Evolutionary conservation across 2,797 vertebrate species (phyloP), one percentile per base, ranked within the genome.

Genomic region (Zenarchopterus dispar): DNA sequence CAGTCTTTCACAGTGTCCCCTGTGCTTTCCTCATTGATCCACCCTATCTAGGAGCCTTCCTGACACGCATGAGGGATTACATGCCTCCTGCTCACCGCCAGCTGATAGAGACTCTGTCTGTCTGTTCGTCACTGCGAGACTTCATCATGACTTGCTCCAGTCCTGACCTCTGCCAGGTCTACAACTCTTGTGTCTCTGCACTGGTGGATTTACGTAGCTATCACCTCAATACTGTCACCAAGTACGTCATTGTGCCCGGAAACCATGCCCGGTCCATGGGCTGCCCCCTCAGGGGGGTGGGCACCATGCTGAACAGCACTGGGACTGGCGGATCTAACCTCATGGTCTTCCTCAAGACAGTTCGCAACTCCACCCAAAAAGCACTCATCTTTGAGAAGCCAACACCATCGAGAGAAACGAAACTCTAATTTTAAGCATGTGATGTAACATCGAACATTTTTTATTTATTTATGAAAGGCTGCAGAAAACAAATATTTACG

Each of bases 61-160:
- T 98, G 71, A 88, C 48, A 68, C 88, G 93, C 75, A 97, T 96
- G 95, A 93, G 95, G 66, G 87, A 92, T 58, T 96, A 96, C 89
- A 98, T 97, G 97, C 95, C 92, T 6, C 92, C 89, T 0, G 58
- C 84, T 2, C 96, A 97, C 73, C 80, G 85, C 62, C 86, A 84
- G 61, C 94, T 97, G 2, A 83, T 97, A 66, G 85, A 93, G 43
- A 85, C 79, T 56, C 82, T 97, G 57, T 67, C 21, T 75, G 59
- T 23, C 1, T 16, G 60, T 0, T 92, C 80, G 0, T 87, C 93
- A 0, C 81, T 96, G 63, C 70, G 56, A 70, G 84, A 80, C 42
- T 87, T 93, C 0, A 10, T 96, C 33, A 46, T 89, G 8, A 69
- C 64, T 54, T 69, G 74, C 0, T 51, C 84, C 5, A 51, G 69